Evolutionary conservation across 1,140 invertebrate species (phyloP), one percentile per base, ranked within the genome.

Genomic region (Dinoponera quadriceps): DNA sequence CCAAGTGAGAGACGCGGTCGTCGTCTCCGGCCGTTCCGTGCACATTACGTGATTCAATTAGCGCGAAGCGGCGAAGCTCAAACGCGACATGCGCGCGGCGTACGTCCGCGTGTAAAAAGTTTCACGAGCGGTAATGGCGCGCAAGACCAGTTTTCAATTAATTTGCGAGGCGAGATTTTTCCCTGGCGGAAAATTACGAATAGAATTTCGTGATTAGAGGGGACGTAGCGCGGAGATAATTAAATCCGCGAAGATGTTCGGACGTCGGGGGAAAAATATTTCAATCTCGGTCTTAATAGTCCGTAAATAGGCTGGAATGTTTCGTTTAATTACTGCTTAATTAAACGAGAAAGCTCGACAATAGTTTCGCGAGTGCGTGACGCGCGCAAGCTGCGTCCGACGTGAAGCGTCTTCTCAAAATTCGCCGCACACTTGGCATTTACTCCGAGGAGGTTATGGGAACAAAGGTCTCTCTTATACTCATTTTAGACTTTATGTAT

Each of bases 401-500:
- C 4, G 4, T 11, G 38, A 27, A 2, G 55, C 3, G 51, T 72
- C 20, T 25, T 38, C n/a, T 60, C 0, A 14, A 25, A 27, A 82
- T 29, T 82, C 73, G 22, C 54, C 7, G 11, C 62, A 60, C 38
- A 22, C 60, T 3, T 22, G 16, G 16, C 18, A 44, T 82, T 75
- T 54, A 57, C 48, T 68, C 29, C n/a, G 25, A 54, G 14, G n/a
- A 55, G 38, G 38, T 78, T 78, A 54, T 4, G 63, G 29, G 44
- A 78, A 63, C 18, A 20, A 44, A 75, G 38, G n/a, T 63, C 48
- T 27, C 27, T 33, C 16, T 74, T 48, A 20, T 55, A 78, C 18
- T 29, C 1, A 63, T 38, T 82, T 82, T 62, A 63, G 38, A 22
- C 44, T 82, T 82, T 75, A 74, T 82, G 49, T 55, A 62, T 82